A percentile compares a stretch with the other conserved stretches of the same genome.
Evolutionary conservation across 2,113 vertebrate species (phyloP).

Genomic region (Thalassarche chlororhynchos): DNA sequence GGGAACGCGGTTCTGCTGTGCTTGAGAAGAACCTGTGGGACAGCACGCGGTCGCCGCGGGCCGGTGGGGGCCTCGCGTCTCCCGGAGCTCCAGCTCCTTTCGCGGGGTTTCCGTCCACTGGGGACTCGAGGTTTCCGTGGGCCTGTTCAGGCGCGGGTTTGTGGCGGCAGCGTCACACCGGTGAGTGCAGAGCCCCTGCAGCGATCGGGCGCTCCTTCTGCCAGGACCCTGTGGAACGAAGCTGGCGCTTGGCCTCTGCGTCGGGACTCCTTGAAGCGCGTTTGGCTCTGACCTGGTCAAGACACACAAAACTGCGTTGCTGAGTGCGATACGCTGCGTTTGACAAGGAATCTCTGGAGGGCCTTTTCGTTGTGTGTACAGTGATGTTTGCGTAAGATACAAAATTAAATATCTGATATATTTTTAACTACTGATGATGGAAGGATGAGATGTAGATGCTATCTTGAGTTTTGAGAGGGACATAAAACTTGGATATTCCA

Average conservation of each 20-base stretch:
- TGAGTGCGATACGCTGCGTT: background rate
- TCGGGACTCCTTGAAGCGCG: no score
- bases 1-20: background rate
- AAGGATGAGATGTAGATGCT: no score
- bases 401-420: no score
- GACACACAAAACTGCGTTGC: background rate
- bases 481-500: background rate
- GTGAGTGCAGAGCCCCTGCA: background rate
- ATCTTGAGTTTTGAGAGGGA: background rate
- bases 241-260: background rate
- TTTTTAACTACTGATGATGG: background rate
- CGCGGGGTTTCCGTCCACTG: background rate
- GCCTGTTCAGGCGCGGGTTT: no score
- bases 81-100: no score
- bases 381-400: background rate
- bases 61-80: background rate
- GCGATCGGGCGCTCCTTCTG: background rate
- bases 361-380: no score
- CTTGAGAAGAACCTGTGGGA: no score
- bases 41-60: no score
- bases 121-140: background rate
- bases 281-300: background rate
- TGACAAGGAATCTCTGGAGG: no score
- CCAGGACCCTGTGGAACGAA: background rate
- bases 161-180: background rate